Percentiles rank a stretch among this genome's conserved stretches.
Evolutionary conservation across 2,888 invertebrate species (phyloP).

Genomic region (Philaethria dido): DNA sequence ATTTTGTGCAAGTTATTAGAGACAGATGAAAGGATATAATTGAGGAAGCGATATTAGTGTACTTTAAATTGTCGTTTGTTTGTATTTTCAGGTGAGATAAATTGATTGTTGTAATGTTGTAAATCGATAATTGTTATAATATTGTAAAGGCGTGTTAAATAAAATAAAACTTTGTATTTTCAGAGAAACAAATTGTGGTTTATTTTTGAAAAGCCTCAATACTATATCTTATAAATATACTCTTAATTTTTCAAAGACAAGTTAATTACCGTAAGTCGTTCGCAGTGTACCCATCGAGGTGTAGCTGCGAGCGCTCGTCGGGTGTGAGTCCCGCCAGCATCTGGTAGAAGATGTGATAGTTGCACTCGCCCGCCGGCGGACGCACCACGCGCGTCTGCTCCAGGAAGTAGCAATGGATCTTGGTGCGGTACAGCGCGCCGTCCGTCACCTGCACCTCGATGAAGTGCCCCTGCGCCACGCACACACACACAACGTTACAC

Average conservation of each 20-base stretch:
- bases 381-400: slow-evolving; percentile 96
- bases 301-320: slow-evolving; percentile 94
- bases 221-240: too few relatives aligned
- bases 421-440: slow-evolving; percentile 96
- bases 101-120: too few relatives aligned
- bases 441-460: slow-evolving; percentile 98
- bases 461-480: slow-evolving; percentile 90
- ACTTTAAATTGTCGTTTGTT: too few relatives aligned
- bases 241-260: not conserved
- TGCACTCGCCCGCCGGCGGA: slow-evolving; percentile 93
- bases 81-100: too few relatives aligned
- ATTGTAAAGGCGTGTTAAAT: too few relatives aligned
- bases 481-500: not conserved
- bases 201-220: too few relatives aligned
- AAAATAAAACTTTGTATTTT: too few relatives aligned
- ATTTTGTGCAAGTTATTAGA: too few relatives aligned
- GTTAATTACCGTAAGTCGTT: slow-evolving; percentile 87
- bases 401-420: slow-evolving; percentile 97
- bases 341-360: slow-evolving; percentile 98
- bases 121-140: too few relatives aligned
- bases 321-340: slow-evolving; percentile 94
- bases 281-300: slow-evolving; percentile 92
- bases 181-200: too few relatives aligned
- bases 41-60: too few relatives aligned
- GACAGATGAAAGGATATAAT: too few relatives aligned